Percentiles rank a stretch among this genome's conserved stretches.
These are phyloP conservation scores for Centropyge bicolor DNA, from an alignment of 2,797 vertebrate genomes.

Conservation along the genomic window DNA sequence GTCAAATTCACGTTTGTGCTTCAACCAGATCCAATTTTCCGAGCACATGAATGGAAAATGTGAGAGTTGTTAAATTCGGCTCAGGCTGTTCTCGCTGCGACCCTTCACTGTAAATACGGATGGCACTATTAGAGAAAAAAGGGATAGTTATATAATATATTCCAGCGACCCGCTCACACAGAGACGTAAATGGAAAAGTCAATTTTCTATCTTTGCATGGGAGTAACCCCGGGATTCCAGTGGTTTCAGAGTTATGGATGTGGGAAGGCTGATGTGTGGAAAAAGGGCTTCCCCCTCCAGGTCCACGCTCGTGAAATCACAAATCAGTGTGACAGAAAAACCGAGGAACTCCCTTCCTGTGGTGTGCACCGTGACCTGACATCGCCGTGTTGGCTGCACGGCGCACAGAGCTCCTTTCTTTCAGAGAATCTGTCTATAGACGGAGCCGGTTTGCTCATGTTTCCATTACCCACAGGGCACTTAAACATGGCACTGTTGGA, in stretches of 20 bases:
- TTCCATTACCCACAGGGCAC: conserved; percentile 36
- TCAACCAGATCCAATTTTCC: background rate
- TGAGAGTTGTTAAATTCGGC: conserved; percentile 7
- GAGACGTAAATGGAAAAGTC: conserved; percentile 60
- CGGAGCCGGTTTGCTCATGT: conserved; percentile 21
- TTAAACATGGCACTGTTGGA: background rate
- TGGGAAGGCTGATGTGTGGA: conserved; percentile 53
- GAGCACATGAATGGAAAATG: conserved; percentile 13
- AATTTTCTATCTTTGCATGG: conserved; percentile 44
- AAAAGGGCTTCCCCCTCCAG: conserved; percentile 64
- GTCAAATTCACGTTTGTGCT: background rate
- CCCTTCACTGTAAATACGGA: conserved; percentile 2
- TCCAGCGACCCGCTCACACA: conserved; percentile 38
- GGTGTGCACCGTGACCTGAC: conserved; percentile 26
- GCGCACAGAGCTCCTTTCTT: conserved; percentile 48
- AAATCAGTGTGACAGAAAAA: conserved; percentile 61
- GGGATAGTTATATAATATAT: conserved; percentile 41
- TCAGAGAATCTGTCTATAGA: conserved; percentile 33
- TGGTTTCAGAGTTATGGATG: conserved; percentile 43
- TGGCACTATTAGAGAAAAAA: background rate
- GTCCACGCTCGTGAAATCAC: conserved; percentile 52
- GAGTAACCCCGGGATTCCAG: conserved; percentile 55
- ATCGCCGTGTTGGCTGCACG: background rate
- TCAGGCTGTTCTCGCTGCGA: background rate
- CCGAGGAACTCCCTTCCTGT: conserved; percentile 64